These are phyloP conservation scores for Drosophila recens DNA, from an alignment of 2,888 invertebrate species.

Conservation along the genomic window DNA sequence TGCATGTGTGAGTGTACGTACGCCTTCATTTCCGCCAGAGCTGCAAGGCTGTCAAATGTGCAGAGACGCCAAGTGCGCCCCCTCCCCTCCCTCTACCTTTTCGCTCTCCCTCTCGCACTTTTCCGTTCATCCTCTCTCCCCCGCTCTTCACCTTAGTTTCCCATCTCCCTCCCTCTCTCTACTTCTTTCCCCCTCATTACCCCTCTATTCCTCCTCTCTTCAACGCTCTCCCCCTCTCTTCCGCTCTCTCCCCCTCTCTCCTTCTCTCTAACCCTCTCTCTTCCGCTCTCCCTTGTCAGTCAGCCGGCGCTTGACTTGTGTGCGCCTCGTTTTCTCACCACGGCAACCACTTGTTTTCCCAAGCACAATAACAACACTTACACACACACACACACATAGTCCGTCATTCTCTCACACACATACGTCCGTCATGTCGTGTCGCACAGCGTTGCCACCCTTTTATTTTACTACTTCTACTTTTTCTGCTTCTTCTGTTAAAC, in stretches of 20 bases:
- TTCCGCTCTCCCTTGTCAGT: conserved; percentile 6
- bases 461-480: conserved; percentile 11
- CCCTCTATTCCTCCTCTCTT: neutral
- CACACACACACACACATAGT: conserved; percentile 28
- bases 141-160: neutral
- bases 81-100: neutral
- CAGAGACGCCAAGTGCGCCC: conserved; percentile 18
- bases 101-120: neutral
- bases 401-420: conserved; percentile 20
- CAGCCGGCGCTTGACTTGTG: conserved; percentile 37
- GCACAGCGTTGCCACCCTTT: conserved; percentile 37
- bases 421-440: conserved; percentile 28
- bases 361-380: conserved; percentile 79
- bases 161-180: neutral
- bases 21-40: conserved; percentile 58
- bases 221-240: neutral
- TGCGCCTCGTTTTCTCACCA: conserved; percentile 73
- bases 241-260: neutral
- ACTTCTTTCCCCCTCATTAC: neutral
- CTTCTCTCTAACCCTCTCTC: neutral
- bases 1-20: conserved; percentile 4
- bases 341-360: conserved; percentile 85
- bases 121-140: neutral
- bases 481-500: conserved; percentile 26
- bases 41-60: conserved; percentile 65